Conservation (phyloP, 2,797 vertebrate species). For the Lepus oiostolus region DNA sequence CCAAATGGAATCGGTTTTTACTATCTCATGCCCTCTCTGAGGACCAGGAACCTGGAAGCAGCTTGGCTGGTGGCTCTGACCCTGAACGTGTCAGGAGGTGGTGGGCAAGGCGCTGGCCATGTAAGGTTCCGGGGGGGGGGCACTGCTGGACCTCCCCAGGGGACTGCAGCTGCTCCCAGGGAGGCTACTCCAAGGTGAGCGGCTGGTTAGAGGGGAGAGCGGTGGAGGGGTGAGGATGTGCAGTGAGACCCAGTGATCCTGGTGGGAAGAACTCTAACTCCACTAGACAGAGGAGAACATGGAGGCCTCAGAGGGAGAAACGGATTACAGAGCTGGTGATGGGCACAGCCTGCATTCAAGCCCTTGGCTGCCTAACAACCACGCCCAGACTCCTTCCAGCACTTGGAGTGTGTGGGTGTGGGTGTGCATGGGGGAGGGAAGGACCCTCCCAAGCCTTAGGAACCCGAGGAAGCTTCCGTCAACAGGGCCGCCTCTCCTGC, state of each 20-base stretch:
- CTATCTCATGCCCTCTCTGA: not conserved
- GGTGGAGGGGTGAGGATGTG: not conserved
- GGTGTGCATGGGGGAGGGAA: not conserved
- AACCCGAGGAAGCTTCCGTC: not conserved
- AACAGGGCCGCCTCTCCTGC: not conserved
- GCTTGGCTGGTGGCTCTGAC: not conserved
- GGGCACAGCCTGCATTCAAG: not conserved
- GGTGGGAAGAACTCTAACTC: not conserved
- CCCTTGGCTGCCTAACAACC: not conserved
- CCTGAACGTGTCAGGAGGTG: not conserved
- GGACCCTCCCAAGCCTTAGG: not conserved
- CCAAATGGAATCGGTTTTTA: not conserved
- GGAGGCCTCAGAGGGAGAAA: not conserved
- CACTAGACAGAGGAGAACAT: conserved; percentile 26
- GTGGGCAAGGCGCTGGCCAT: not conserved
- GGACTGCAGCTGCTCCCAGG: not conserved
- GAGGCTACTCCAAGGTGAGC: not conserved
- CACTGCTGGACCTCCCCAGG: not conserved
- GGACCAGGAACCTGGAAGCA: not conserved
- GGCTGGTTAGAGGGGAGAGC: not conserved
- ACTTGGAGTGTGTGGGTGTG: not conserved
- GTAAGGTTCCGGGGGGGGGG: not conserved
- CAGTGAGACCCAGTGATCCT: not conserved
- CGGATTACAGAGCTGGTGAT: not conserved
- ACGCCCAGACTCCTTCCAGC: not conserved